phyloP scores from a whole-genome alignment of 2,113 vertebrate species.

The Bufo bufo region DNA sequence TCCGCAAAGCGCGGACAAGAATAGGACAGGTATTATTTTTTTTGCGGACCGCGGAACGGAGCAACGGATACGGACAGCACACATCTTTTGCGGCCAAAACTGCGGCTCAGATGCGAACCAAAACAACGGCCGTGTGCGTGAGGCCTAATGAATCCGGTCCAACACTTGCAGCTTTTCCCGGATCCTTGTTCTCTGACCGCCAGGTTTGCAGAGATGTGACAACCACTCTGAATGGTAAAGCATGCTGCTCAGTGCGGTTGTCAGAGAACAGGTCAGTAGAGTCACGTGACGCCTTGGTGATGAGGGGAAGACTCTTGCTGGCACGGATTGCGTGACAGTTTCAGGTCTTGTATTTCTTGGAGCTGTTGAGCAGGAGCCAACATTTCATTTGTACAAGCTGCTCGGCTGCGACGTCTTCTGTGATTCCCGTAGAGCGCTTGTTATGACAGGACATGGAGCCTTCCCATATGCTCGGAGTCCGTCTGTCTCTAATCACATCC shows the following conservation, averaged over 20 bases:
- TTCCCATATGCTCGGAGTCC: background rate
- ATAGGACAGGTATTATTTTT: too few species aligned
- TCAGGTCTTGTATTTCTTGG: background rate
- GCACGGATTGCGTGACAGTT: slow-evolving; percentile 26
- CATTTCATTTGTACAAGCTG: slow-evolving; percentile 14
- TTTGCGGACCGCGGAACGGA: too few species aligned
- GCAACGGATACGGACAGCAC: too few species aligned
- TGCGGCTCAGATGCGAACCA: too few species aligned
- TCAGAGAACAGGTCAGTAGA: background rate
- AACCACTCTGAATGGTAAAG: background rate
- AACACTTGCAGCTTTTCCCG: too few species aligned
- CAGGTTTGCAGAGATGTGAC: background rate
- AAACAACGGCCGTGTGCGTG: too few species aligned
- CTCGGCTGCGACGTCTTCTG: background rate
- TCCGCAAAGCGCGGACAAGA: too few species aligned
- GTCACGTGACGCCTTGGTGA: background rate
- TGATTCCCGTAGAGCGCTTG: background rate
- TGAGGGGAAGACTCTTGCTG: background rate
- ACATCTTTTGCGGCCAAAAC: too few species aligned
- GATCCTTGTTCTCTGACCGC: too few species aligned
- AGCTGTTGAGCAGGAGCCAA: slow-evolving; percentile 40
- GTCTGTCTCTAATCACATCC: background rate
- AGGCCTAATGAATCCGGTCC: too few species aligned
- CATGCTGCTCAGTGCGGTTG: background rate
- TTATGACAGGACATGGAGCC: background rate